Percentiles rank a stretch among this genome's conserved stretches.
These are phyloP conservation scores for Cotesia chilonis DNA, from an alignment of 1,140 invertebrate species.

Conservation along the genomic window DNA sequence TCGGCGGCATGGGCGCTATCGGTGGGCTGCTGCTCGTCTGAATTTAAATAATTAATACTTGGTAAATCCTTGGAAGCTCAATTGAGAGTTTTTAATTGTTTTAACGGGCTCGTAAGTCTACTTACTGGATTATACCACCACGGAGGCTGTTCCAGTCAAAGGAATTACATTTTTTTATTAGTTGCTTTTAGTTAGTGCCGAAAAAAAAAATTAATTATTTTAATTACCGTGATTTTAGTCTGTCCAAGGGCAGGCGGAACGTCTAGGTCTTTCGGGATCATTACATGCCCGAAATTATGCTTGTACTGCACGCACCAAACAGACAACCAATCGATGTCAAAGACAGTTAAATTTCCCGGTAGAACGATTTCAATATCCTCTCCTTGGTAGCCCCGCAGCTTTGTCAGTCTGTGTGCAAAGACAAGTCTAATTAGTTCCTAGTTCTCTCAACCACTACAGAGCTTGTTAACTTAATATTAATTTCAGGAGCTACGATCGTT, in stretches of 20 bases:
- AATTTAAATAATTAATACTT: conserved; percentile 35
- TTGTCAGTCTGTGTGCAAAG: conserved; percentile 71
- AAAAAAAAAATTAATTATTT: background rate
- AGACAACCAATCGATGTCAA: conserved; percentile 91
- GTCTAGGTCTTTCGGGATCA: conserved; percentile 87
- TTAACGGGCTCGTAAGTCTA: conserved; percentile 53
- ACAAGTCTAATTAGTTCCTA: conserved; percentile 16
- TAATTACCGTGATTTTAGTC: conserved; percentile 84
- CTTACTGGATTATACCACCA: conserved; percentile 92
- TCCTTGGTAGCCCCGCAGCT: conserved; percentile 83
- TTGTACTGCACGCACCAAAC: conserved; percentile 87
- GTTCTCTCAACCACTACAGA: background rate
- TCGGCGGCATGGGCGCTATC: conserved; percentile 67
- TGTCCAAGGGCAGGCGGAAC: conserved; percentile 89
- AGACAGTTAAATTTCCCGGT: conserved; percentile 84
- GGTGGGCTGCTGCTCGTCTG: conserved; percentile 73
- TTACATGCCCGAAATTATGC: conserved; percentile 91
- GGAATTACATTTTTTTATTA: conserved; percentile 23
- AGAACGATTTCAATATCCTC: conserved; percentile 91
- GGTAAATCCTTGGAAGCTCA: too few species aligned
- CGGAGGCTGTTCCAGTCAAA: conserved; percentile 71
- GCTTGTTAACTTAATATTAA: background rate
- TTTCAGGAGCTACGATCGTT: background rate
- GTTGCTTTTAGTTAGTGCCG: background rate
- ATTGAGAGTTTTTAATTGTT: background rate